Percentiles rank a stretch among this genome's conserved stretches.
These are phyloP conservation scores for Desmophyllum pertusum DNA, from an alignment of 92 coral and sea anemone species.

Conservation along the genomic window DNA sequence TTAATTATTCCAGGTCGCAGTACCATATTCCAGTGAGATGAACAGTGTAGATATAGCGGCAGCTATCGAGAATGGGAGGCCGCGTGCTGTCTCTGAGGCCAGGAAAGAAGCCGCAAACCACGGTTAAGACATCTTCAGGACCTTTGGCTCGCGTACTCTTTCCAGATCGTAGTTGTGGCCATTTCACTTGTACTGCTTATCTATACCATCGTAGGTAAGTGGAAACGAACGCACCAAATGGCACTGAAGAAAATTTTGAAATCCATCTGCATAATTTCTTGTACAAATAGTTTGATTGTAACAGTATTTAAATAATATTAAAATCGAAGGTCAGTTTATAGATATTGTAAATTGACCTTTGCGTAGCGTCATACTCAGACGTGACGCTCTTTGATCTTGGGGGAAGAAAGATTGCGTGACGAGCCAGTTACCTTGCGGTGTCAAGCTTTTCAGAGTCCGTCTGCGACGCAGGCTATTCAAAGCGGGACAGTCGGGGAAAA, in stretches of 20 bases:
- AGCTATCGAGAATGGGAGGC: slow-evolving; percentile 31
- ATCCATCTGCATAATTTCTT: no score
- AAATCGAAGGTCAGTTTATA: background rate
- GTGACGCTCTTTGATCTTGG: no score
- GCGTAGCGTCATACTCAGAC: no score
- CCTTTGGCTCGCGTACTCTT: slow-evolving; percentile 30
- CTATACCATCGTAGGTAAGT: slow-evolving; percentile 52
- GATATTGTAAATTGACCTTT: no score
- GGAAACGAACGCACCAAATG: background rate
- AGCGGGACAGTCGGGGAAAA: no score
- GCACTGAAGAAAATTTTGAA: background rate
- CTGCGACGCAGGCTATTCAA: no score
- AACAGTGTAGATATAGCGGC: slow-evolving; percentile 1
- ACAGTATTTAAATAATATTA: background rate
- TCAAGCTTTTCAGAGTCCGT: no score
- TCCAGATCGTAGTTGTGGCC: slow-evolving; percentile 52
- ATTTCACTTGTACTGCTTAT: slow-evolving; percentile 41
- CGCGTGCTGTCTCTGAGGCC: slow-evolving; percentile 6
- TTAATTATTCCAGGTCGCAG: slow-evolving; percentile 3
- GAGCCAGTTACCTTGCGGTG: no score
- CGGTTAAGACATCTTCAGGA: background rate
- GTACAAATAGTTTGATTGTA: background rate
- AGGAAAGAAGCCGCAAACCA: background rate
- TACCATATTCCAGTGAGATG: background rate
- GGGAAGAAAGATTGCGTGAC: no score